Evolutionary conservation across 2,797 vertebrate species (phyloP), one percentile per base, ranked within the genome.

Genomic region (Euphonia xanthogaster): DNA sequence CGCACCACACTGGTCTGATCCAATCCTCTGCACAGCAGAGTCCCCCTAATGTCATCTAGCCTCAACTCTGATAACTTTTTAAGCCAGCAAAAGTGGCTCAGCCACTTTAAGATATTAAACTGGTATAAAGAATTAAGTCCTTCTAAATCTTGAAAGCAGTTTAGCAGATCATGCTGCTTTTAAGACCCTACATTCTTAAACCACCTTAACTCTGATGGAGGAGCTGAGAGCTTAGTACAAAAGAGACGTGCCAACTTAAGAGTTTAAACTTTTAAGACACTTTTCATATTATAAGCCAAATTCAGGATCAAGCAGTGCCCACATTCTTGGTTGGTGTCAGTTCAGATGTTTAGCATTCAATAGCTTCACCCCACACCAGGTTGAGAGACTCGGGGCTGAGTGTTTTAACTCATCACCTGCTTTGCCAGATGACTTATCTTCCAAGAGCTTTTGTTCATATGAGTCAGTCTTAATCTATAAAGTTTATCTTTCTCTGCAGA

Each of bases 161-260:
- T 95, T 96, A 96, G 48, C 72, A 93, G 85, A 91, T 93, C 65
- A 80, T 39, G 22, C 78, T 82, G 39, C 33, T 91, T 86, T 94
- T 86, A 91, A 96, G 78, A 83, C 73, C 42, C 51, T 90, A 81
- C 94, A 92, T 88, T 93, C 76, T 94, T 91, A 95, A 96, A 93
- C 92, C 66, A 86, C 76, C 76, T 91, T 93, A 94, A 78, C 40
- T 90, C 72, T 57, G 76, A 70, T 66, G 18, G 51, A 84, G 40
- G 10, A 94, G 28, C 53, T 44, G 72, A 91, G 71, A 90, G 62
- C 78, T 95, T 91, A 94, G 57, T 17, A 33, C 37, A 57, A 67
- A 50, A 68, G 51, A 91, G 65, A 48, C 0, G 0, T 85, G 67
- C 50, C 78, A 94, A 65, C 53, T 82, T 93, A 93, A 91, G 82